Percentiles rank a stretch among this genome's conserved stretches.
Evolutionary conservation across 2,888 invertebrate genomes (phyloP).

Genomic region (Ectropis crepuscularia): DNA sequence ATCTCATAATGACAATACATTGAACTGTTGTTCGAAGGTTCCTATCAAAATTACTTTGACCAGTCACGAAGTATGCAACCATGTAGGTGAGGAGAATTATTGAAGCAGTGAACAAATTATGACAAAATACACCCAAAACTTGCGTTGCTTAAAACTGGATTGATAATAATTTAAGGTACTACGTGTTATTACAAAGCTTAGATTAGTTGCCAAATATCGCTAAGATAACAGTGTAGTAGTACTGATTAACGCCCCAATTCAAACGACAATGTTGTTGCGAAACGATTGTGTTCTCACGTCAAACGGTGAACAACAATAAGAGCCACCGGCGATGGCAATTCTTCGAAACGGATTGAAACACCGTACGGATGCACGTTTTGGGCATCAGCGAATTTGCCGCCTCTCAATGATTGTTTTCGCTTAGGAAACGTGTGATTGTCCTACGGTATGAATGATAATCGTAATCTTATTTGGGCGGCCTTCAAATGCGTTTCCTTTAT

Average conservation of each 20-base stretch:
- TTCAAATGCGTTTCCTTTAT: constrained; percentile 20
- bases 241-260: constrained; percentile 62
- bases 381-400: constrained; percentile 75
- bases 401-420: constrained; percentile 68
- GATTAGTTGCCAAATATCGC: constrained; percentile 38
- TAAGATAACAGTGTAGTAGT: constrained; percentile 48
- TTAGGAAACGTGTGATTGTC: constrained; percentile 50
- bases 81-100: too few relatives aligned
- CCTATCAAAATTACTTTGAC: not conserved
- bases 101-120: not conserved
- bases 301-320: constrained; percentile 79
- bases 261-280: constrained; percentile 68
- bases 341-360: constrained; percentile 82
- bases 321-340: constrained; percentile 80
- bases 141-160: constrained; percentile 9
- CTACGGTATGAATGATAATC: constrained; percentile 30
- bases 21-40: not conserved
- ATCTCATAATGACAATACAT: constrained; percentile 12
- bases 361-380: constrained; percentile 83
- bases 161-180: constrained; percentile 16
- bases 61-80: not conserved
- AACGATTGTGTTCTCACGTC: constrained; percentile 82
- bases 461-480: constrained; percentile 20
- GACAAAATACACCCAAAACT: not conserved
- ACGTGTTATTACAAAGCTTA: constrained; percentile 32